Conservation (phyloP, 1,140 invertebrate genomes). For the Holotrichia oblita region DNA sequence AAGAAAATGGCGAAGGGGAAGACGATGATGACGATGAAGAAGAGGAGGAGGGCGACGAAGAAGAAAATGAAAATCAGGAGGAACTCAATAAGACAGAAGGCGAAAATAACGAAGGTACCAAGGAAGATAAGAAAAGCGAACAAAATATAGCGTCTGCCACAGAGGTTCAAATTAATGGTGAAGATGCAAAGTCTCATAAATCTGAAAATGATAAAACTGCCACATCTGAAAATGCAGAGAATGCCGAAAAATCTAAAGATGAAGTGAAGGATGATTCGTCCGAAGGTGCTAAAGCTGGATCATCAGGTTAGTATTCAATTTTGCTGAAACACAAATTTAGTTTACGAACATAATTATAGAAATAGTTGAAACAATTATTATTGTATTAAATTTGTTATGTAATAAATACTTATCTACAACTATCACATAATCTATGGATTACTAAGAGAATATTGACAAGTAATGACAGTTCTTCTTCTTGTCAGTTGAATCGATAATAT, state of each 20-base stretch:
- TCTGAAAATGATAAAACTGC: conserved; percentile 1
- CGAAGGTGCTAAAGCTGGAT: conserved; percentile 41
- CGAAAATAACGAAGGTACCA: conserved; percentile 59
- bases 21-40: conserved; percentile 62
- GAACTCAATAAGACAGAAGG: conserved; percentile 58
- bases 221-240: conserved; percentile 40
- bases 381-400: no score
- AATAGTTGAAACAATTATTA: no score
- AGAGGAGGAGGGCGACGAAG: conserved; percentile 61
- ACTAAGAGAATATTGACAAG: no score
- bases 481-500: no score
- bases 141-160: conserved; percentile 53
- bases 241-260: conserved; percentile 50
- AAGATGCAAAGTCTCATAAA: background rate
- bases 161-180: conserved; percentile 42
- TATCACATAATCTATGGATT: no score
- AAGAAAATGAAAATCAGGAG: conserved; percentile 54
- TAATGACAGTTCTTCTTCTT: no score
- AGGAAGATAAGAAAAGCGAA: conserved; percentile 59
- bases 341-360: no score
- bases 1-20: conserved; percentile 56
- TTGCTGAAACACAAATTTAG: background rate
- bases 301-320: conserved; percentile 28
- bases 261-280: conserved; percentile 51
- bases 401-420: no score